Percentiles rank a stretch among this genome's conserved stretches.
phyloP scores from a whole-genome alignment of 2,797 vertebrate species.

The Garrulus glandarius region DNA sequence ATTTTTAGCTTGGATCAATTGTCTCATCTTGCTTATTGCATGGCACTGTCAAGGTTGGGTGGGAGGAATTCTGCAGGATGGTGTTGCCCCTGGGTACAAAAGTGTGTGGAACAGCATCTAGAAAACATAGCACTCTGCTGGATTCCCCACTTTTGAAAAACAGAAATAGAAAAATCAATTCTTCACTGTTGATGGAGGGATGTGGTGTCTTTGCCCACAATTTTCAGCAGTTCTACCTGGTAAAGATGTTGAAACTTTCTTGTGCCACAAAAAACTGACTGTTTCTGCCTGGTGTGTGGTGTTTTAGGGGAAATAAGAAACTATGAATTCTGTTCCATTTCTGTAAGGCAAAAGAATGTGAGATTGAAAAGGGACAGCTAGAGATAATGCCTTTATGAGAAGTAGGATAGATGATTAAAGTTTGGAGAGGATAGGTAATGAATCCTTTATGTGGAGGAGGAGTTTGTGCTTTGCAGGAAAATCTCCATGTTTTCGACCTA shows the following conservation, averaged over 20 bases:
- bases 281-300: background rate
- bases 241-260: background rate
- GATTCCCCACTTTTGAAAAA: background rate
- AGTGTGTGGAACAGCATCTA: background rate
- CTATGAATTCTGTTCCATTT: background rate
- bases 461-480: background rate
- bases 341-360: background rate
- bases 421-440: background rate
- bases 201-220: background rate
- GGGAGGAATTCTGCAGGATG: background rate
- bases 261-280: background rate
- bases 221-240: background rate
- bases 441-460: background rate
- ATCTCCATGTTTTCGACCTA: background rate
- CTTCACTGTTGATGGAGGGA: background rate
- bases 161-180: background rate
- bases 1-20: conserved; percentile 30
- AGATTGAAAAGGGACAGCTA: background rate
- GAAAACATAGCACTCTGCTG: background rate
- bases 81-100: background rate
- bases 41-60: background rate
- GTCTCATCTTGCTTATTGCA: background rate
- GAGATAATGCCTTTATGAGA: background rate
- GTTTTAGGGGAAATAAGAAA: background rate
- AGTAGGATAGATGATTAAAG: background rate